Base-by-base conservation (phyloP, 2,888 invertebrate genomes). In the Drosophila niveifrons region DNA sequence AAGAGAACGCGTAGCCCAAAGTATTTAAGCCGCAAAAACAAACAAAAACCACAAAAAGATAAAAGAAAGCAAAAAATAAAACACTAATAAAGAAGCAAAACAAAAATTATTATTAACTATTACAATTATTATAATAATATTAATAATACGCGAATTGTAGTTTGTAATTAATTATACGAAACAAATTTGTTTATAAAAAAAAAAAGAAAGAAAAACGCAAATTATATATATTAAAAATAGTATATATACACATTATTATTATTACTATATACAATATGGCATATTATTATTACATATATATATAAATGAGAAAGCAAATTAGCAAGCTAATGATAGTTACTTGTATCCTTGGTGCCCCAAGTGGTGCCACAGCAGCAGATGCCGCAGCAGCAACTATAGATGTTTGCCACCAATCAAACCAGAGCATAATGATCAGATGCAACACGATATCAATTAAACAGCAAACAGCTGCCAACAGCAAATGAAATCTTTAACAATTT, bases 21-120 rank as follows among this genome's bases (percentile, higher is more conserved):
- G 89, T 88, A 88, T 89, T 82, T 87, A 88, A 84, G 86, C 89
- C 89, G 85, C 87, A 82, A 78, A 82, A 78, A 80, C 80, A 79
- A 80, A 80, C 61, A 72, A 58, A 69, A 23, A 23, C 23, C 3
- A 23, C 23, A 23, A 23, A 23, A 23, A 23, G 23, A 23, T 23
- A 23, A 57, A 72, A 43, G 66, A 52, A 61, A 13, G 10, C 66
- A 68, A 65, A 57, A 46, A 29, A 23, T 63, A 69, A 85, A 76
- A 36, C 59, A 13, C 77, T 80, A 85, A 88, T 58, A 76, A 76
- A n/a, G 79, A 75, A 70, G 62, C 73, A 76, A 82, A 87, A 89
- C 69, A 82, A 84, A 71, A 72, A 82, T 73, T 84, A 84, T 83
- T 57, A 66, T 74, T 66, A 67, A 69, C 36, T 68, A 62, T 68